Evolutionary conservation across 2,888 invertebrate species (phyloP).

Genomic region (Geotrupes spiniger): DNA sequence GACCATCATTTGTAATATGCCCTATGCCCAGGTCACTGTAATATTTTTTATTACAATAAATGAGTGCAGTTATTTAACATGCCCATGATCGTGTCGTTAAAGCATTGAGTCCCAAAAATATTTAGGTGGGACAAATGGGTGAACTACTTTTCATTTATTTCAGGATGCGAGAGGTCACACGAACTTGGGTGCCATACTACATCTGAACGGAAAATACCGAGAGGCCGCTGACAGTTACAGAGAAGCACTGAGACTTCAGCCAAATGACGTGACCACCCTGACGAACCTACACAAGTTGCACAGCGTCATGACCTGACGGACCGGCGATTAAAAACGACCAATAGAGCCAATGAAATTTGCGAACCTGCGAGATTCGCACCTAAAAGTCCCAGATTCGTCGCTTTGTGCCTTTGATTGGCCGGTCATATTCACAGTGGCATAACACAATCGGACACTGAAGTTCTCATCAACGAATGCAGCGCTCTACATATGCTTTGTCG

Average conservation of each 20-base stretch:
- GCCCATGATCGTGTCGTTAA: too few relatives aligned
- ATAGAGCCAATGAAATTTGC: conserved; percentile 3
- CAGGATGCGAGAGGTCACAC: conserved; percentile 89
- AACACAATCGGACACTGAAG: conserved; percentile 24
- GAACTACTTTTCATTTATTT: conserved; percentile 29
- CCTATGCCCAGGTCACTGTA: too few relatives aligned
- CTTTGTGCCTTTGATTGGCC: conserved; percentile 14
- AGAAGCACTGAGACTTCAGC: conserved; percentile 80
- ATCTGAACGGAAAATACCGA: conserved; percentile 84
- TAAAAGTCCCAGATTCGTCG: conserved; percentile 13
- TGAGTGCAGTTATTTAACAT: too few relatives aligned
- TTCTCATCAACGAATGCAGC: conserved; percentile 36
- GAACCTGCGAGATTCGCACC: conserved; percentile 1
- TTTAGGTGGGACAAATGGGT: too few relatives aligned
- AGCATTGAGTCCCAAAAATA: too few relatives aligned
- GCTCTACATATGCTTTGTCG: conserved; percentile 29
- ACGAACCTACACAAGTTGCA: conserved; percentile 81
- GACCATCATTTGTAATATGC: too few relatives aligned
- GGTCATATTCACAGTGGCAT: conserved; percentile 25
- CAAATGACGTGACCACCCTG: conserved; percentile 83
- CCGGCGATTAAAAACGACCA: conserved; percentile 21
- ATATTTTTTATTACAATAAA: too few relatives aligned
- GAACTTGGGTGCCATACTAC: conserved; percentile 92
- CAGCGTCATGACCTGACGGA: conserved; percentile 56
- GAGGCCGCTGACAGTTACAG: conserved; percentile 87